A percentile compares a stretch with the other conserved stretches of the same genome.
Evolutionary conservation across 1,140 invertebrate genomes (phyloP).

Genomic region (Homalodisca vitripennis): DNA sequence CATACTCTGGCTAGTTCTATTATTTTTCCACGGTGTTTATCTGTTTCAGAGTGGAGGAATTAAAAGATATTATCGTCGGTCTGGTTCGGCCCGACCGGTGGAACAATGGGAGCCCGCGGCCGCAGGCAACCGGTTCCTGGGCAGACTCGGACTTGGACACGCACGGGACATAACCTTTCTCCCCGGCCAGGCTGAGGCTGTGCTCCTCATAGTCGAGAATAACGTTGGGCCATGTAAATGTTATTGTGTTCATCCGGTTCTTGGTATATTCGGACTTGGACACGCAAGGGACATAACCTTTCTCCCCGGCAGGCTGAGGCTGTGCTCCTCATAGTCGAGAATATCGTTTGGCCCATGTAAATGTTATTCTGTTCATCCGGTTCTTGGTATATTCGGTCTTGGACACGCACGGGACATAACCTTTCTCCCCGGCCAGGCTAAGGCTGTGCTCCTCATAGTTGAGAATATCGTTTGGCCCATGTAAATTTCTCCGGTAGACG

Average conservation of each 20-base stretch:
- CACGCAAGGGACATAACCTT: not conserved
- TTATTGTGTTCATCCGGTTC: not conserved
- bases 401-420: not conserved
- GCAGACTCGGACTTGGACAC: not conserved
- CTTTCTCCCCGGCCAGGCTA: not conserved
- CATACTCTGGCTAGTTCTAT: slow-evolving; percentile 13
- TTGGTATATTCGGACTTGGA: not conserved
- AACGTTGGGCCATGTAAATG: not conserved
- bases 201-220: not conserved
- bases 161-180: not conserved
- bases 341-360: not conserved
- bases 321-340: not conserved
- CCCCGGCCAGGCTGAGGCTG: not conserved
- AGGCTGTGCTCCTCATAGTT: not conserved
- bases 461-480: not conserved
- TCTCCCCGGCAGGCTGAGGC: not conserved
- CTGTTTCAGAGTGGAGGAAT: slow-evolving; percentile 23
- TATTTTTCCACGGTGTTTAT: slow-evolving; percentile 27
- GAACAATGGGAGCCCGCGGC: slow-evolving; percentile 17
- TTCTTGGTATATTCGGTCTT: not conserved
- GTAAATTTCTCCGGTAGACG: too few species aligned
- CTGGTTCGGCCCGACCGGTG: too few species aligned
- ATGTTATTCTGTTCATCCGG: not conserved
- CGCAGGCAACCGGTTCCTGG: slow-evolving; percentile 3
- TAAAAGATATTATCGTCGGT: slow-evolving; percentile 28